Evolutionary conservation across 2,113 vertebrate species (phyloP), one percentile per base, ranked within the genome.

Genomic region (Carassius gibelio): DNA sequence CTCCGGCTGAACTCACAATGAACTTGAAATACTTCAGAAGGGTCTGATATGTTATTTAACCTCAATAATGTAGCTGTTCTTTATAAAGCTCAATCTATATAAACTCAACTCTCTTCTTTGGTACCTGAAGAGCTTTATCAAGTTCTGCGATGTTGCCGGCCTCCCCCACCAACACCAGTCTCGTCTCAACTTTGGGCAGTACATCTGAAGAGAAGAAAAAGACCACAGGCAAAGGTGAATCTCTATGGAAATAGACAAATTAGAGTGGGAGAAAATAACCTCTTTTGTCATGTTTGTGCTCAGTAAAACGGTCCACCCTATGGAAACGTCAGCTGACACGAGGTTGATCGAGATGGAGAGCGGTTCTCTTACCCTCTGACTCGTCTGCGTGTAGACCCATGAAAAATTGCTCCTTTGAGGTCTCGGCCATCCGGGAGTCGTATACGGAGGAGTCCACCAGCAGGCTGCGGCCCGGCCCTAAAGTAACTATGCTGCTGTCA

Each of bases 111-210:
- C 30, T 87, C 38, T 15, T 76, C 38, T 6, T n/a, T 72, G 23
- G 64, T 96, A 99, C 98, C 97, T 98, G 93, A 75, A 99, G 89
- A 17, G 98, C 97, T 92, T 95, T 96, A 84, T 96, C 76, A 88
- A 99, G 94, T 13, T 95, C 94, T 88, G 92, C 91, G 69, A 75
- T 89, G 87, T 93, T 94, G 75, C 95, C 94, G 38, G 96, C 94
- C 83, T 96, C 96, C 92, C 96, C 96, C 91, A 99, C 95, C 88
- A 99, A 88, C 89, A 98, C 92, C 66, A 99, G 93, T 88, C 97
- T 94, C 8, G 97, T 97, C 95, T 97, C 95, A 93, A 98, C 93
- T 84, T 95, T 95, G 86, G 96, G 96, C 92, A 98, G 94, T 91
- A 96, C 94, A 91, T 97, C 97, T 99, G 91, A 84, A 69, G 86